Base-by-base conservation (phyloP, 1,140 invertebrate species). In the Aphelenchoides avenae region DNA sequence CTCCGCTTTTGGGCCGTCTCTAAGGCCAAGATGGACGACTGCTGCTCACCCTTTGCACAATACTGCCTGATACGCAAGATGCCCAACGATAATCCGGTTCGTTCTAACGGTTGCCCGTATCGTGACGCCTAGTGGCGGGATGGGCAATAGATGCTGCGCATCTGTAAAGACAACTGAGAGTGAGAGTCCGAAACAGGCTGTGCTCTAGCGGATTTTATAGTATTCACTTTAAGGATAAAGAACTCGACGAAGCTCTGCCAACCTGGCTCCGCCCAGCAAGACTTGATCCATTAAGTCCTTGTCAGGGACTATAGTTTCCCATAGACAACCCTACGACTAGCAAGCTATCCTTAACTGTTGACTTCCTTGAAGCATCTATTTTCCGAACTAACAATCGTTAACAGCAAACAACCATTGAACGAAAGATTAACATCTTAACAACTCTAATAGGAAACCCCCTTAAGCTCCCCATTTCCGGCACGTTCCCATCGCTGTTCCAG, bases 1-100 rank as follows among this genome's bases (percentile, higher is more conserved):
- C 63, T 70, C 20, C 41, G 72, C 18, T 75, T 74, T 57, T 75
- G 72, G 72, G 74, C 72, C 5, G 74, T 75, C 26, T 68, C 62
- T 1, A 75, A 75, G 43, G 64, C 66, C 9, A 62, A 75, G 47
- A 77, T 75, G 64, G 74, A 75, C 44, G 71, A 75, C 7, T 75
- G 72, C 43, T 75, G 72, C 51, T 75, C 72, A 3, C 72, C 72
- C 5, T 77, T 75, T 36, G 59, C 72, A 27, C 70, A 76, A 47
- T 75, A 76, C 40, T 70, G 64, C 46, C 47, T 71, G 11, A 73
- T 61, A 40, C 27, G 52, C 20, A 62, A 62, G 37, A 1, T 62
- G 40, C 60, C 59, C 4, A 42, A 30, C 36, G 60, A 62, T 43
- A 39, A 59, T 15, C 60, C 63, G 39, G 62, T 66, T 49, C 9